Evolutionary conservation across 2,888 invertebrate genomes (phyloP), one percentile per base, ranked within the genome.

Genomic region (Prostheceraeus crozeri): DNA sequence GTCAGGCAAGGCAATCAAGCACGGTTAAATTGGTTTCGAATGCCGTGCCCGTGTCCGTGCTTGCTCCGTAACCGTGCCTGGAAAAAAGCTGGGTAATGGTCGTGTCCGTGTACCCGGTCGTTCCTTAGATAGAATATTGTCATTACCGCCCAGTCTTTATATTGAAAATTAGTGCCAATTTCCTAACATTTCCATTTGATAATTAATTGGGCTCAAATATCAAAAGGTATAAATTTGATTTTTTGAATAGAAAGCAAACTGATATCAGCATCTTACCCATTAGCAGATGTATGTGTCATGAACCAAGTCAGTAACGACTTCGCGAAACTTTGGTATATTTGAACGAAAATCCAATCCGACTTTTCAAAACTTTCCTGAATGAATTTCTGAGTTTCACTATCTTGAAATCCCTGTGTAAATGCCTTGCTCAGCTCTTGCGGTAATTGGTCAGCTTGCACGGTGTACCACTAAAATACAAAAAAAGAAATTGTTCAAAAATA

Each of bases 211-310:
- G n/a, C n/a, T n/a, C n/a, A n/a, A n/a, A n/a, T n/a, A n/a, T n/a
- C n/a, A n/a, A n/a, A n/a, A n/a, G n/a, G n/a, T n/a, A n/a, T n/a
- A n/a, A n/a, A n/a, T n/a, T n/a, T n/a, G n/a, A n/a, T n/a, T n/a
- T n/a, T n/a, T 6, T 25, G 23, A 51, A 10, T 4, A 6, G 10
- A 16, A 21, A 51, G 6, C 4, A 4, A 14, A 23, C 21, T 16
- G 6, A 51, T 23, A 4, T 6, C 10, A 21, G 8, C 21, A n/a
- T 82, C 83, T 83, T 77, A 88, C 83, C 93, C 93, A 79, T 94
- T 96, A 65, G 91, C 87, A 67, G 90, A 89, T 1, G 94, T 96
- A 74, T 87, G 85, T 28, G 89, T 87, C 84, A 93, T 86, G 79
- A 94, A 89, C 78, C 85, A 83, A 65, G 85, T 84, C 19, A 94